Conservation (phyloP, 2,797 vertebrate species). For the Oreortyx pictus region DNA sequence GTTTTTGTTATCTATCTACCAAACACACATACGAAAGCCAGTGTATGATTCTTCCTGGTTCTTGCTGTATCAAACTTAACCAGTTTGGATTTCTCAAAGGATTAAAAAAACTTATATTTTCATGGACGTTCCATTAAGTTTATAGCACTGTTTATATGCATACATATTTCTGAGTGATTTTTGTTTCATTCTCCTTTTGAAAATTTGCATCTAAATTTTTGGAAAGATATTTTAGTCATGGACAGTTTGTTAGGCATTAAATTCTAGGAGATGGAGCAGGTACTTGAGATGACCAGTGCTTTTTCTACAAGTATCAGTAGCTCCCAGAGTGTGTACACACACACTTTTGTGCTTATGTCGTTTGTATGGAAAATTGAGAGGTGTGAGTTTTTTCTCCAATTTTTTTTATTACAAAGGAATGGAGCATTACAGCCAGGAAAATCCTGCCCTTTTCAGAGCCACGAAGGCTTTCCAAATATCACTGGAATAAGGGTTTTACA, state of each 20-base stretch:
- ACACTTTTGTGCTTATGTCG: background rate
- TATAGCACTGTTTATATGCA: background rate
- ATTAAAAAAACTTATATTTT: background rate
- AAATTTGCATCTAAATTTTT: background rate
- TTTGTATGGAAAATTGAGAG: background rate
- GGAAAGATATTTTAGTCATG: background rate
- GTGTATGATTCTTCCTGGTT: background rate
- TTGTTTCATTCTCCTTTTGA: background rate
- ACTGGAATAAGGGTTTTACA: background rate
- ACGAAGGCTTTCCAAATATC: background rate
- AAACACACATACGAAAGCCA: background rate
- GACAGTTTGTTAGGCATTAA: background rate
- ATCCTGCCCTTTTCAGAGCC: background rate
- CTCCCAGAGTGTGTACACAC: background rate
- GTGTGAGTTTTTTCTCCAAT: background rate
- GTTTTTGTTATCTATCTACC: no score
- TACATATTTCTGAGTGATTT: background rate
- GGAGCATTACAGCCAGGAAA: background rate
- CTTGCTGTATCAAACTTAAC: background rate
- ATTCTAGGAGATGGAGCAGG: background rate
- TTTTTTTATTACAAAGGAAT: background rate
- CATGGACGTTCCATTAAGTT: background rate
- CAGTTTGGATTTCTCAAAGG: background rate
- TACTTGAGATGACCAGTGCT: background rate
- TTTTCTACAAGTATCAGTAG: background rate